A percentile compares a stretch with the other conserved stretches of the same genome.
Conservation (phyloP, 1,140 invertebrate species). For the Plectrocnemia conspersa region DNA sequence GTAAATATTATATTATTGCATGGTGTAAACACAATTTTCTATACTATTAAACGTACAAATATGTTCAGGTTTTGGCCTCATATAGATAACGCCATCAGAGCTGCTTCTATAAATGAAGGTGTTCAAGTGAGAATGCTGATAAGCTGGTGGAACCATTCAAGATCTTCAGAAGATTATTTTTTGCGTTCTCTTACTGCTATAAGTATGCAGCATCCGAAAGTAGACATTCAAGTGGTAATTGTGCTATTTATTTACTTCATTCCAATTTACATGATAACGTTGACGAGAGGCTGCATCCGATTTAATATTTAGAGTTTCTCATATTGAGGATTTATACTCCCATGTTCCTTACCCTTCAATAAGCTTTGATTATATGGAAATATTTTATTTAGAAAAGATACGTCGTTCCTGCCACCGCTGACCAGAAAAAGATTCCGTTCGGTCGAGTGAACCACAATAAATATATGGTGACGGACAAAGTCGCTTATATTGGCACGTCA, state of each 20-base stretch:
- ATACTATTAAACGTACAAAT: too few species aligned
- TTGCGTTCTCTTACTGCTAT: slow-evolving; percentile 75
- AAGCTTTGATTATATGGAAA: slow-evolving; percentile 3
- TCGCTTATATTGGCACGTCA: slow-evolving; percentile 93
- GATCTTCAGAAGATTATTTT: slow-evolving; percentile 68
- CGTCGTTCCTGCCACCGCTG: slow-evolving; percentile 66
- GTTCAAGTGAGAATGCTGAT: slow-evolving; percentile 77
- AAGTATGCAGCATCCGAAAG: slow-evolving; percentile 57
- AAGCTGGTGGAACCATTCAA: slow-evolving; percentile 85
- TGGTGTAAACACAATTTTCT: too few species aligned
- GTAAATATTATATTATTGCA: neutral
- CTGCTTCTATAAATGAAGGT: slow-evolving; percentile 74
- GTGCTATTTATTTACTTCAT: slow-evolving; percentile 10
- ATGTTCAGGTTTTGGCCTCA: slow-evolving; percentile 83
- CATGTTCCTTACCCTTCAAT: too few species aligned
- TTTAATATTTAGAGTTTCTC: too few species aligned
- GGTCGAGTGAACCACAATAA: slow-evolving; percentile 96
- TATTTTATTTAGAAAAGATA: slow-evolving; percentile 63
- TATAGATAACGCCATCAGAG: slow-evolving; percentile 83
- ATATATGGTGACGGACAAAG: slow-evolving; percentile 96
- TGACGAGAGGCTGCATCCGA: too few species aligned
- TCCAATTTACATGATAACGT: too few species aligned
- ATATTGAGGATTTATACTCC: too few species aligned
- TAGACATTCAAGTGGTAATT: slow-evolving; percentile 78
- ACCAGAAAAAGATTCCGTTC: slow-evolving; percentile 81